Base-by-base conservation (phyloP, 2,797 vertebrate species). In the Notamacropus eugenii region DNA sequence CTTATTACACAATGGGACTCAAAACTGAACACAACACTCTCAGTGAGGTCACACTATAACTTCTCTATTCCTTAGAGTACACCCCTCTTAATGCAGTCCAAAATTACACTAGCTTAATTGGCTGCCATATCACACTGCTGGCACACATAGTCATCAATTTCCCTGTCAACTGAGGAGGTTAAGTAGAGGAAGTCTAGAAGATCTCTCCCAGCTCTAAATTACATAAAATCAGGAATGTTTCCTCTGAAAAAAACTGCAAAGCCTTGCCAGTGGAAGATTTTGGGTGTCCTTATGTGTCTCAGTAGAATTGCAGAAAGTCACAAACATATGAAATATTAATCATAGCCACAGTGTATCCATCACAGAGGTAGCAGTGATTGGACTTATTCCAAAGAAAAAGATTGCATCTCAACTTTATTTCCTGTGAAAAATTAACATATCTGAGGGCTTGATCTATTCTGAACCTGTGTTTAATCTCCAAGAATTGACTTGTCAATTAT, bases 291-390 rank as follows among this genome's bases (percentile, higher is more conserved):
- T 91, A 74, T 27, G 93, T 0, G 50, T 94, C 95, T 97, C 57
- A 95, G 55, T 27, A 93, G 94, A 97, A 55, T 93, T 87, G 54
- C 16, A 67, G 55, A 93, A 96, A 95, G 95, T 54, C 67, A 93
- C 67, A 95, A 96, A 54, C 40, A 96, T 55, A 91, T 93, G 67
- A 56, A 96, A 96, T 95, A 96, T 96, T 96, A 97, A 96, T 92
- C 90, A 94, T 55, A 94, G 31, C 55, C 2, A 95, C 54, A 93
- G 50, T 24, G 95, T 93, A 92, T 56, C 34, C n/a, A 91, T 94
- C 90, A 55, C 24, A 50, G 74, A 87, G 24, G 22, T 40, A 93
- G 59, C 50, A 46, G 52, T 50, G 56, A 24, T 90, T 96, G 95
- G 74, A 46, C 95, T 92, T 62, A 0, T 55, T 54, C 55, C 92